Evolutionary conservation across 2,888 invertebrate species (phyloP).

Genomic region (Leptopilina drosophilae): DNA sequence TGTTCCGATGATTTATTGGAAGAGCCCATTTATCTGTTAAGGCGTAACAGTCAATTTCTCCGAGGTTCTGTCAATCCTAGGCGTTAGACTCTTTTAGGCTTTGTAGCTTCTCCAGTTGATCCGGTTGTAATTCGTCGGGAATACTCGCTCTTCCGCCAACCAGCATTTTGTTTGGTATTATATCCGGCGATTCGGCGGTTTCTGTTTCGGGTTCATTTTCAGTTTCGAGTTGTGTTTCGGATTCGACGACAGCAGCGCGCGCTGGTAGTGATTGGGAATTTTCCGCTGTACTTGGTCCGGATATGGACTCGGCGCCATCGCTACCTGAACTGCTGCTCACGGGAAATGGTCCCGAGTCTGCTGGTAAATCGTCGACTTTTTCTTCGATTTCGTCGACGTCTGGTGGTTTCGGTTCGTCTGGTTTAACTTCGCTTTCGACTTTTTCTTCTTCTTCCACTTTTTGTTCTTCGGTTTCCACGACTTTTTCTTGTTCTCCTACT

Average conservation of each 20-base stretch:
- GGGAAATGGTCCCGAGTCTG: slow-evolving; percentile 80
- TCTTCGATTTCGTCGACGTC: slow-evolving; percentile 59
- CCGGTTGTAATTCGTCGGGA: slow-evolving; percentile 92
- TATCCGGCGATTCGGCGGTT: slow-evolving; percentile 65
- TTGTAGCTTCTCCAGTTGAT: slow-evolving; percentile 91
- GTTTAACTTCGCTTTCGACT: slow-evolving; percentile 57
- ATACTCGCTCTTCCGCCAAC: slow-evolving; percentile 90
- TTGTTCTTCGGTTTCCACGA: slow-evolving; percentile 10
- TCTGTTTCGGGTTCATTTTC: slow-evolving; percentile 53
- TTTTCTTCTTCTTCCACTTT: slow-evolving; percentile 50
- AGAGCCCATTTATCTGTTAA: slow-evolving; percentile 70
- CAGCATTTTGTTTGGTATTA: slow-evolving; percentile 76
- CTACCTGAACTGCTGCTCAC: slow-evolving; percentile 84
- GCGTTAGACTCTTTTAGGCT: slow-evolving; percentile 95
- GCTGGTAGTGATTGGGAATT: slow-evolving; percentile 80
- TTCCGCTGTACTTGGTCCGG: slow-evolving; percentile 82
- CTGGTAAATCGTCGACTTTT: slow-evolving; percentile 77
- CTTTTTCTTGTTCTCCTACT: slow-evolving; percentile 45
- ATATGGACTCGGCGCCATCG: slow-evolving; percentile 80
- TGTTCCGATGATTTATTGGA: slow-evolving; percentile 73
- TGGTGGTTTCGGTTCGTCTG: slow-evolving; percentile 53
- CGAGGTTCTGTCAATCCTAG: slow-evolving; percentile 79
- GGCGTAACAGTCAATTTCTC: slow-evolving; percentile 68
- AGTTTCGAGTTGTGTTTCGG: slow-evolving; percentile 42
- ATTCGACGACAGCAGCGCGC: background rate